These are phyloP conservation scores for Leptinotarsa texana DNA, from an alignment of 1,140 invertebrate genomes.

Conservation along the genomic window DNA sequence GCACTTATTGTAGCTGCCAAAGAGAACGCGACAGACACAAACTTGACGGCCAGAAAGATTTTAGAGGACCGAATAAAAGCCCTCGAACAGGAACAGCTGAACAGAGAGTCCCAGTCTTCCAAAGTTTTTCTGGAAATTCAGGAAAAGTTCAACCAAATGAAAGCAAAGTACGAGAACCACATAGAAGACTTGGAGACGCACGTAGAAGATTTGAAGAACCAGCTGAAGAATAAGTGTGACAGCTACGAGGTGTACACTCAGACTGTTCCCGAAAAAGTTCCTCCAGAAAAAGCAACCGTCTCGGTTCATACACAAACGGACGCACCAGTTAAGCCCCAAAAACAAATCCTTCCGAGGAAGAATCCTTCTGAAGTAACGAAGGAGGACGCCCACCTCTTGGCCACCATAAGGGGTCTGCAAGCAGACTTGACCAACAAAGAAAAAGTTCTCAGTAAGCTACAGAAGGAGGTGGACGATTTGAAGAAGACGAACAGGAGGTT, in stretches of 20 bases:
- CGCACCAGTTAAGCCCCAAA: constrained; percentile 24
- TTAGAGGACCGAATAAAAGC: constrained; percentile 71
- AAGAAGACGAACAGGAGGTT: constrained; percentile 73
- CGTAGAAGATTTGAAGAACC: constrained; percentile 55
- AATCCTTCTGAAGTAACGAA: constrained; percentile 52
- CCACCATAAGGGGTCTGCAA: constrained; percentile 77
- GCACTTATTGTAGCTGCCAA: constrained; percentile 70
- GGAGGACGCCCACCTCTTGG: constrained; percentile 74
- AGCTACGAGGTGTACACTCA: constrained; percentile 22
- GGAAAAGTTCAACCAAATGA: constrained; percentile 74
- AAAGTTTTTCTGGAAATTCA: constrained; percentile 71
- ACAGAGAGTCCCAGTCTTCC: constrained; percentile 70
- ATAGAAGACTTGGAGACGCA: constrained; percentile 73
- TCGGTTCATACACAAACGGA: constrained; percentile 43
- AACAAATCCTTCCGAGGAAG: constrained; percentile 29
- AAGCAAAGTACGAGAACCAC: constrained; percentile 73
- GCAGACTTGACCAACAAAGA: constrained; percentile 73
- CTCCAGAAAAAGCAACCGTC: constrained; percentile 48
- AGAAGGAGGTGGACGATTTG: constrained; percentile 73
- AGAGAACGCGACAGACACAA: constrained; percentile 58
- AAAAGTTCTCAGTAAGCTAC: constrained; percentile 69
- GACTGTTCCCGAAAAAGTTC: constrained; percentile 26
- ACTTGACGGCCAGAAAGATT: constrained; percentile 65
- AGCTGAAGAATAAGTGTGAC: constrained; percentile 46
- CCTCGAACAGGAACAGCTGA: constrained; percentile 69